Evolutionary conservation across 2,113 vertebrate genomes (phyloP), one percentile per base, ranked within the genome.

Genomic region (Misgurnus mizolepis): DNA sequence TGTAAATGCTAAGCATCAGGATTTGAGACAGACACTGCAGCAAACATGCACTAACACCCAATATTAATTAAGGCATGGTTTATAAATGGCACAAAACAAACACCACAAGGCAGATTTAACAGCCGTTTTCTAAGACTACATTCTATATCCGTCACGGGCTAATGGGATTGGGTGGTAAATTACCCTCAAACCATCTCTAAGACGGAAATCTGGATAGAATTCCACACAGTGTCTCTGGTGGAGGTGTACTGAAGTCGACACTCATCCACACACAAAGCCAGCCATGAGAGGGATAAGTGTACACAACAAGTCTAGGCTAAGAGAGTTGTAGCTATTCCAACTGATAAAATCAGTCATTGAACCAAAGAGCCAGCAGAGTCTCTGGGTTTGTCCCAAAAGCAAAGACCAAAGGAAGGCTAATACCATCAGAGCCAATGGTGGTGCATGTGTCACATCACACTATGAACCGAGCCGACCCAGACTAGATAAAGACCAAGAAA

Each of bases 81-180:
- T 76, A 76, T 81, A 80, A 80, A 73, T 58, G 76, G 81, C 53
- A 67, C 39, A 61, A 80, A 82, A 79, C 76, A 83, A 75, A 80
- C 77, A 80, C 77, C 14, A 58, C 76, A 58, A 82, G 76, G 74
- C 76, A 69, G 39, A 80, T 83, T 85, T 80, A 81, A 81, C 80
- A 81, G 64, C 47, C 53, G 66, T 82, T 86, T 76, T 83, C 39
- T 73, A 80, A 79, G 80, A 76, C 64, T 79, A 67, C 74, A 80
- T 77, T 84, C 79, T 80, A 62, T 72, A 82, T 78, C 80, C 64
- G 83, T 88, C 83, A 88, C 79, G 66, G 70, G 9, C 80, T 84
- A 83, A 86, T 83, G 71, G 86, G 85, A 85, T 82, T 83, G 67
- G 56, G 67, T 76, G 66, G 80, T 78, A 83, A 86, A 82, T 84